These are phyloP conservation scores for Dolichopus griseipennis DNA, from an alignment of 2,888 invertebrate genomes.

Conservation along the genomic window DNA sequence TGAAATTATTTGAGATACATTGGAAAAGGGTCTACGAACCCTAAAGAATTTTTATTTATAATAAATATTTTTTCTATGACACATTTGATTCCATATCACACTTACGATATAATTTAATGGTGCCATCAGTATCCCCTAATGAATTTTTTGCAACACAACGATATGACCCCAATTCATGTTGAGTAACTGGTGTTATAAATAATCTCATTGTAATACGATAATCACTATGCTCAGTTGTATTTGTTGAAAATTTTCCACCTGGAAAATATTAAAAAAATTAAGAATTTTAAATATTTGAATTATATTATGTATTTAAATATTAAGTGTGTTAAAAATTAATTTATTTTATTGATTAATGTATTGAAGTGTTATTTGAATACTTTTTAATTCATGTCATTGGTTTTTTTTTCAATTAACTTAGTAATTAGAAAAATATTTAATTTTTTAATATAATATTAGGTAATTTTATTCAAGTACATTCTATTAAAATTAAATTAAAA, in stretches of 20 bases:
- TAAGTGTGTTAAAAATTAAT: too few relatives aligned
- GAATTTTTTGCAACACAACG: slow-evolving; percentile 78
- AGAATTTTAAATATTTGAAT: too few relatives aligned
- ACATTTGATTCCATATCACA: slow-evolving; percentile 27
- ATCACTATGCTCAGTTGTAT: slow-evolving; percentile 58
- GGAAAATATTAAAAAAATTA: slow-evolving; percentile 20
- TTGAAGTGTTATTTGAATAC: too few relatives aligned
- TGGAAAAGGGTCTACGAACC: too few relatives aligned
- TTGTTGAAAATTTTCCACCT: slow-evolving; percentile 63
- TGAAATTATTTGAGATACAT: not conserved
- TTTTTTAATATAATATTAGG: too few relatives aligned
- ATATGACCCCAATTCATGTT: slow-evolving; percentile 66
- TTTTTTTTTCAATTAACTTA: too few relatives aligned
- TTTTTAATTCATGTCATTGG: too few relatives aligned
- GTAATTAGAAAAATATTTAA: too few relatives aligned
- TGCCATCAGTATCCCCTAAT: slow-evolving; percentile 73
- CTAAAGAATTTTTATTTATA: not conserved
- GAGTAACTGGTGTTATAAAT: slow-evolving; percentile 58
- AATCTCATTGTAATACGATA: slow-evolving; percentile 71
- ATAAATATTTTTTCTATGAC: not conserved
- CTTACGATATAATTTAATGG: slow-evolving; percentile 75
- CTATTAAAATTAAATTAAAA: too few relatives aligned
- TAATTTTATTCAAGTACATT: too few relatives aligned
- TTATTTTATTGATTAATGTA: too few relatives aligned
- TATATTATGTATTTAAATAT: too few relatives aligned